Evolutionary conservation across 2,113 vertebrate genomes (phyloP).

Genomic region (Neodontobutis hainanensis): DNA sequence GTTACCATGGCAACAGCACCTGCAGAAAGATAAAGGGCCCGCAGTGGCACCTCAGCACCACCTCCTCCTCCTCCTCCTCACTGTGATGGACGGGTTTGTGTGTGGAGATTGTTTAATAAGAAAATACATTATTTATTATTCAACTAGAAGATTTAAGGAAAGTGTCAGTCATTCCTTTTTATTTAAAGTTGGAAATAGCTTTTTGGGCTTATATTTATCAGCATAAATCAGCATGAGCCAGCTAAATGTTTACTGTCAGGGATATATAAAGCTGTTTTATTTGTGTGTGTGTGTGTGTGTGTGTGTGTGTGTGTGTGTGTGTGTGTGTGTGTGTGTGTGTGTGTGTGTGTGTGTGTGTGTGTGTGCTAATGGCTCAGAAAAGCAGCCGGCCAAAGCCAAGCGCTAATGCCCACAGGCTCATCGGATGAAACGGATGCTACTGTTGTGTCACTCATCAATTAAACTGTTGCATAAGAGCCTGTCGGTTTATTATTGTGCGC

Average conservation of each 20-base stretch:
- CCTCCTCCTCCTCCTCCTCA: conserved; percentile 1
- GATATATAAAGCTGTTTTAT: too few species aligned
- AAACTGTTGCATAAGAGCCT: conserved; percentile 34
- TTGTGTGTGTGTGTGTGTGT: background rate
- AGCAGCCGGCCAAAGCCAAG: conserved; percentile 14
- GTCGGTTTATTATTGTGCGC: conserved; percentile 30
- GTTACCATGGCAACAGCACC: conserved; percentile 58
- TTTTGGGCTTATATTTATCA: background rate
- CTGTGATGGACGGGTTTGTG: background rate
- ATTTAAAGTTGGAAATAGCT: background rate
- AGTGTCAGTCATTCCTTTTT: background rate
- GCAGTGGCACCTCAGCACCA: conserved; percentile 18
- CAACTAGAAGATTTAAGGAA: background rate
- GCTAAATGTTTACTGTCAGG: too few species aligned
- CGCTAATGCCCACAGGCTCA: conserved; percentile 11
- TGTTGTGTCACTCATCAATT: conserved; percentile 21
- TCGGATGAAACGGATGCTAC: conserved; percentile 10
- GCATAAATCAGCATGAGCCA: too few species aligned
- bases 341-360: background rate
- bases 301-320: too few species aligned
- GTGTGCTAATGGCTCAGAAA: background rate
- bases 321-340: too few species aligned
- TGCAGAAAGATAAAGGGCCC: conserved; percentile 33
- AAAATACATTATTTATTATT: conserved; percentile 7
- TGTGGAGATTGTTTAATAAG: conserved; percentile 7